These are phyloP conservation scores for Physella acuta DNA, from an alignment of 1,140 invertebrate genomes.

Conservation along the genomic window DNA sequence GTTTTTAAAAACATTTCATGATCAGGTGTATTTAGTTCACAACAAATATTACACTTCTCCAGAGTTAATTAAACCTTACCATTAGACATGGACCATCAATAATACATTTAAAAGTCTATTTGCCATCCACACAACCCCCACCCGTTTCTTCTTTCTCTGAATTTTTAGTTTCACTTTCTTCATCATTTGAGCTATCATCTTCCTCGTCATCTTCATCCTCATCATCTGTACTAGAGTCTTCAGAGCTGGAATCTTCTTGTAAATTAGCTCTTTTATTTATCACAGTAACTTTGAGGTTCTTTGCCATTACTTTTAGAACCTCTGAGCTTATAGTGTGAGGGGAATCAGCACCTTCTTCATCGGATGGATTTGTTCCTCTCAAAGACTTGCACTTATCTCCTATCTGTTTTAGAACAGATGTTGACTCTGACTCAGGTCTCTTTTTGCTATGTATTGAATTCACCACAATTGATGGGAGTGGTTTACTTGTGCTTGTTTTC, in stretches of 20 bases:
- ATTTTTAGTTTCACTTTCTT: background rate
- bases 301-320: slow-evolving; percentile 5
- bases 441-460: background rate
- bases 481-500: background rate
- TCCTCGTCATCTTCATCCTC: background rate
- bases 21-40: too few relatives aligned
- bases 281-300: slow-evolving; percentile 8
- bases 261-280: background rate
- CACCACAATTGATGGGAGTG: background rate
- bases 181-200: background rate
- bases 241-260: background rate
- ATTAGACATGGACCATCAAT: background rate
- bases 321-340: background rate
- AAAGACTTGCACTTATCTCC: background rate
- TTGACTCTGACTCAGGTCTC: background rate
- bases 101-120: background rate
- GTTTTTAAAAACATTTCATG: too few relatives aligned
- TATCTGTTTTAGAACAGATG: background rate
- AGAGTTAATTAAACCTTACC: background rate
- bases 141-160: background rate
- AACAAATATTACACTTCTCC: background rate
- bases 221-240: slow-evolving; percentile 12
- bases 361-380: background rate
- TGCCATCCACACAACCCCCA: too few relatives aligned
- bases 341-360: background rate